Conservation (phyloP, 1,140 invertebrate species). For the Philopotamus ludificatus region DNA sequence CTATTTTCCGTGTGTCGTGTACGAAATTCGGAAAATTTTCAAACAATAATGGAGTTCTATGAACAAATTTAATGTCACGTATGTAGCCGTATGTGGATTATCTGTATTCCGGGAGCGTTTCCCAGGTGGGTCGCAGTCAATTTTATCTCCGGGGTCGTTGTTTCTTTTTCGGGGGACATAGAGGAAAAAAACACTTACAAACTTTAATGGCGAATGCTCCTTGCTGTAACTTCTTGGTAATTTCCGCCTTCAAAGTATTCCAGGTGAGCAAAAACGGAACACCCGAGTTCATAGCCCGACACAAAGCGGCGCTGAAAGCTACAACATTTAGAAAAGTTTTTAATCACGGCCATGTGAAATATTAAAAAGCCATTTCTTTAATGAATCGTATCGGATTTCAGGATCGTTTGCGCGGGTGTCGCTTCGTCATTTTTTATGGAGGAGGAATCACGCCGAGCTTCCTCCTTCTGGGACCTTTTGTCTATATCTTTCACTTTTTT, state of each 20-base stretch:
- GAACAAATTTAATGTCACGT: neutral
- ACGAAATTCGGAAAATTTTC: too few relatives aligned
- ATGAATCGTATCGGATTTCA: constrained; percentile 58
- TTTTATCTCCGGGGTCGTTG: neutral
- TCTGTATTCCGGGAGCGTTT: neutral
- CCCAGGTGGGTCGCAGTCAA: neutral
- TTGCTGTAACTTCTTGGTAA: constrained; percentile 1
- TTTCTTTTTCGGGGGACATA: neutral
- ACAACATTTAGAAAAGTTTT: constrained; percentile 47
- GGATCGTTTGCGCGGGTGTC: constrained; percentile 43
- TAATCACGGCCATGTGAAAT: constrained; percentile 54
- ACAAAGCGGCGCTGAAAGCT: constrained; percentile 37
- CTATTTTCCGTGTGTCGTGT: too few relatives aligned
- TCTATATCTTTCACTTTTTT: too few relatives aligned
- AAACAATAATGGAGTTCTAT: neutral
- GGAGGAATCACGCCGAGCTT: constrained; percentile 44
- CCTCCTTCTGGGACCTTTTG: too few relatives aligned
- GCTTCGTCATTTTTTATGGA: constrained; percentile 46
- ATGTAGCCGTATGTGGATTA: neutral
- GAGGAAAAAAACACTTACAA: constrained; percentile 7
- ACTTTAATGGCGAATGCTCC: constrained; percentile 18
- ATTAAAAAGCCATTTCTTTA: constrained; percentile 57
- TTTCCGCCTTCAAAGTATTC: constrained; percentile 15
- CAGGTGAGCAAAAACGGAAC: constrained; percentile 28
- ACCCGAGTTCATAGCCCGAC: constrained; percentile 31